Conservation (phyloP, 2,888 invertebrate species). For the Plebejus anna region DNA sequence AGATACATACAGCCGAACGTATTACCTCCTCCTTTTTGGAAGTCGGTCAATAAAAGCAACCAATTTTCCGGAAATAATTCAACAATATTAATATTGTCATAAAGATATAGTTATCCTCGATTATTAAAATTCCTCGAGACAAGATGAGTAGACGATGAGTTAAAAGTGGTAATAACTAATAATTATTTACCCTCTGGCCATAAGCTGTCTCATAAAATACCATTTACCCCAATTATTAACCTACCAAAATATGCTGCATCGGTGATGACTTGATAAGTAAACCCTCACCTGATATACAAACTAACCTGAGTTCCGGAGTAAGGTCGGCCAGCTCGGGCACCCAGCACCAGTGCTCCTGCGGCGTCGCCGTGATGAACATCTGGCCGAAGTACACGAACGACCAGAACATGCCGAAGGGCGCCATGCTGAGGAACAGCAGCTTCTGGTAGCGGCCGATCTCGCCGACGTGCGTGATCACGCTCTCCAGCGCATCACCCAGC, state of each 20-base stretch:
- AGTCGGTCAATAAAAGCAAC: too few species aligned
- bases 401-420: constrained; percentile 65
- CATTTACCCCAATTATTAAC: too few species aligned
- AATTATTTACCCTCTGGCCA: too few species aligned
- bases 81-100: too few species aligned
- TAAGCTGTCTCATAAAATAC: too few species aligned
- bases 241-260: background rate
- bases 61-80: too few species aligned
- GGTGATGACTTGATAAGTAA: background rate
- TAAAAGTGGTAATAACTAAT: too few species aligned
- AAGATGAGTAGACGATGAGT: too few species aligned
- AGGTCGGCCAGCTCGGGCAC: constrained; percentile 60
- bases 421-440: constrained; percentile 58
- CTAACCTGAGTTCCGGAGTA: constrained; percentile 55
- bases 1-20: too few species aligned
- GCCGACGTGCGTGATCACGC: constrained; percentile 59
- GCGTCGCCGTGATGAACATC: constrained; percentile 67
- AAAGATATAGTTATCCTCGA: too few species aligned
- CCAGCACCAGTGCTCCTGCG: constrained; percentile 63
- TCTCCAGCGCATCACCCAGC: constrained; percentile 54
- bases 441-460: constrained; percentile 67
- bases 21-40: too few species aligned
- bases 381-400: constrained; percentile 68
- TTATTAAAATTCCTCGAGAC: too few species aligned
- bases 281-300: background rate